Base-by-base conservation (phyloP, 2,113 vertebrate genomes). In the Podilymbus podiceps region DNA sequence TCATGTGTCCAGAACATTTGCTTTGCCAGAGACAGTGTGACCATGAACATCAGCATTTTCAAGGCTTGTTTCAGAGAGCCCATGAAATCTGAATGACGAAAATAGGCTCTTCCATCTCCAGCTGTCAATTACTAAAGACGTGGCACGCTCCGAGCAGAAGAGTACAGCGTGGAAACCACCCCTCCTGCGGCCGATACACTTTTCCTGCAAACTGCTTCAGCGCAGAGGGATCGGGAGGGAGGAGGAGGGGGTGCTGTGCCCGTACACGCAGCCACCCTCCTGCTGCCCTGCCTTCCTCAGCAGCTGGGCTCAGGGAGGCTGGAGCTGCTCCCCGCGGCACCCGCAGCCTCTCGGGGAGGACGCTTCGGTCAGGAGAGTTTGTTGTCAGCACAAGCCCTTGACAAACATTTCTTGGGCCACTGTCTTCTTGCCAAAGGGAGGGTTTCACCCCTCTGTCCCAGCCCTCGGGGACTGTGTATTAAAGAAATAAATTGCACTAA, bases 141-240 rank as follows among this genome's bases (percentile, higher is more conserved):
- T 50, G 33, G 25, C 1, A 0, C 3, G 30, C 19, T 52, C 63
- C 0, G 1, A 79, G 53, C 20, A 64, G 60, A 14, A 46, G 72
- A 35, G 21, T 0, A 1, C 10, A 8, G n/a, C 1, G 12, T 33
- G 66, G 69, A 49, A 76, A 72, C 9, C 67, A 33, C 44, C 23
- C 64, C 28, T 62, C 6, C 81, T 16, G 38, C 8, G 66, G 46
- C 16, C 2, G 0, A 52, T 7, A 38, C 38, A 2, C 6, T 33
- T 66, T 38, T 60, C 30, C 69, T n/a, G 4, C 23, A n/a, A n/a
- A 4, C 18, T 12, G 19, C 44, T 67, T 5, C 35, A 28, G n/a
- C 1, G 3, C 24, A 5, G 59, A 35, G 76, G 58, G 35, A 2
- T 13, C 2, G 4, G 63, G 83, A 30, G 2, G 19, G 67, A 77